Evolutionary conservation across 92 coral and sea anemone species (phyloP).

Genomic region (Phenganax marumi): DNA sequence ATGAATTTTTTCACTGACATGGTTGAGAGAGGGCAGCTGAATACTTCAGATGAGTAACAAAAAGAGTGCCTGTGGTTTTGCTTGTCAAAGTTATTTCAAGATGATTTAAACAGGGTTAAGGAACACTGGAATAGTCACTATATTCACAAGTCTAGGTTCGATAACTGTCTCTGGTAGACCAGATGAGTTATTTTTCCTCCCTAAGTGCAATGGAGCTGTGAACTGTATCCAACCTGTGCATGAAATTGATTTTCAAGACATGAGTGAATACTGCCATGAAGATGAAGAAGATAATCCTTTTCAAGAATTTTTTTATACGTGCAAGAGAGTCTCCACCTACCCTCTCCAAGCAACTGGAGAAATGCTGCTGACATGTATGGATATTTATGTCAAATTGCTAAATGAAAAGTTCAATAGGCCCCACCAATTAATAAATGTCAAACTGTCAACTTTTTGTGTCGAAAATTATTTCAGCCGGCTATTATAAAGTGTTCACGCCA

Average conservation of each 20-base stretch:
- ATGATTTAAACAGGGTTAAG: not conserved
- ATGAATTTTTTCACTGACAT: conserved; percentile 15
- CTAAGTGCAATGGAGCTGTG: not conserved
- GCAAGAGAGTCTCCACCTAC: not conserved
- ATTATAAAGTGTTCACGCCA: too few relatives aligned
- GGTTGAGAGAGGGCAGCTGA: conserved; percentile 14
- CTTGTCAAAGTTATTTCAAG: not conserved
- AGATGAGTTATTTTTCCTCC: conserved; percentile 15
- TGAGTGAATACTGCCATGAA: conserved; percentile 27
- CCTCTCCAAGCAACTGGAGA: conserved; percentile 21
- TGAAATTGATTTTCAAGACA: not conserved
- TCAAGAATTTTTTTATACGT: conserved; percentile 4
- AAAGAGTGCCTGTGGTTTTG: conserved; percentile 27
- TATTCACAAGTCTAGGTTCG: conserved; percentile 6
- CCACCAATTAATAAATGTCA: not conserved
- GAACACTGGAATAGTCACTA: conserved; percentile 28
- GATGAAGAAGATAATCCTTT: not conserved
- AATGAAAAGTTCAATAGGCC: not conserved
- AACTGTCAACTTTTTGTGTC: too few relatives aligned
- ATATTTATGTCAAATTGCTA: conserved; percentile 18
- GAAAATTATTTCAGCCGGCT: too few relatives aligned
- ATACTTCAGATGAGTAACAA: conserved; percentile 11
- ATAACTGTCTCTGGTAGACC: conserved; percentile 25
- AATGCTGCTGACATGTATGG: conserved; percentile 21
- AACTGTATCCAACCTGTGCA: not conserved